Evolutionary conservation across 2,113 vertebrate genomes (phyloP).

Genomic region (Channa maculata): DNA sequence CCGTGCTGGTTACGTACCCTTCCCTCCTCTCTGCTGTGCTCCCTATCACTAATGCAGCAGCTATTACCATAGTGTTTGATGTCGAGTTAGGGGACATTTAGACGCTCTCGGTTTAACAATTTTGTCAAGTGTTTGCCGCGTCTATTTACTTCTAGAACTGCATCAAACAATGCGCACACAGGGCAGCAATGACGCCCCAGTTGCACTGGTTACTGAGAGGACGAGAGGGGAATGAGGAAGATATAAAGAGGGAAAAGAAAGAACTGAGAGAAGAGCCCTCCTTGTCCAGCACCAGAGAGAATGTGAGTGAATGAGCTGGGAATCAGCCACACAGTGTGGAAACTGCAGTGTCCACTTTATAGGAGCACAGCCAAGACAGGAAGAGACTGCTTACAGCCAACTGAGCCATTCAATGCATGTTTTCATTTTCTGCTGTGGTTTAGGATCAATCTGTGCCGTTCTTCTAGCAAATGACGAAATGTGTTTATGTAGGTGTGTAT

Average conservation of each 20-base stretch:
- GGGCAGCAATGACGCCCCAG: slow-evolving; percentile 54
- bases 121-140: slow-evolving; percentile 82
- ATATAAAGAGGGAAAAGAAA: slow-evolving; percentile 85
- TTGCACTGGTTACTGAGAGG: slow-evolving; percentile 69
- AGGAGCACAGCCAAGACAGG: slow-evolving; percentile 26
- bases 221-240: slow-evolving; percentile 74
- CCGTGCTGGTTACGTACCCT: slow-evolving; percentile 42
- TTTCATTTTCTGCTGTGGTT: not conserved
- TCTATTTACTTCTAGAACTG: slow-evolving; percentile 83
- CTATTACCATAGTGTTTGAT: slow-evolving; percentile 86
- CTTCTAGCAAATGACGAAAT: not conserved
- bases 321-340: slow-evolving; percentile 38
- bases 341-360: slow-evolving; percentile 39
- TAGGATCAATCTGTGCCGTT: not conserved
- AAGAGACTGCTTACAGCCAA: slow-evolving; percentile 11
- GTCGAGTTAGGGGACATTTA: slow-evolving; percentile 84
- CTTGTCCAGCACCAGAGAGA: slow-evolving; percentile 15
- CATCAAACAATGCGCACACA: slow-evolving; percentile 80
- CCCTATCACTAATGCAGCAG: slow-evolving; percentile 80
- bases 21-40: slow-evolving; percentile 62
- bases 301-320: slow-evolving; percentile 11
- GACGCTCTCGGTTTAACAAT: slow-evolving; percentile 80
- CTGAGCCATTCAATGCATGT: not conserved
- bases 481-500: not conserved
- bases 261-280: slow-evolving; percentile 67